Percentiles rank a stretch among this genome's conserved stretches.
phyloP scores from a whole-genome alignment of 2,797 vertebrate species.

The Pampus argenteus region DNA sequence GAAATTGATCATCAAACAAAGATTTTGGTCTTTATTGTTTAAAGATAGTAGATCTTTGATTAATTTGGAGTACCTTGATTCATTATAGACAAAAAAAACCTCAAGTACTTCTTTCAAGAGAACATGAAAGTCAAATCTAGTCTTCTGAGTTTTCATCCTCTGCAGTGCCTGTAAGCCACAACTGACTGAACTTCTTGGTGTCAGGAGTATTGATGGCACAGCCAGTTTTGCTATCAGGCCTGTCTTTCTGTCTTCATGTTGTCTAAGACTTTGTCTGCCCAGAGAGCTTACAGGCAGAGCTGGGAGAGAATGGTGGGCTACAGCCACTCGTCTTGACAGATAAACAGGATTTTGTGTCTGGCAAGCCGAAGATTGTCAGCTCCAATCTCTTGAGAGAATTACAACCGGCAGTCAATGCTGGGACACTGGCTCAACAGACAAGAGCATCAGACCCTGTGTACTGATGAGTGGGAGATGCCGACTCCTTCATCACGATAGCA shows the following conservation, averaged over 20 bases:
- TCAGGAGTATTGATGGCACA: constrained; percentile 48
- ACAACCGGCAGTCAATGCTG: constrained; percentile 75
- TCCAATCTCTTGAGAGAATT: constrained; percentile 82
- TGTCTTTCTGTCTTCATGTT: constrained; percentile 66
- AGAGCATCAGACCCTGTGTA: constrained; percentile 53
- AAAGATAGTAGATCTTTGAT: background rate
- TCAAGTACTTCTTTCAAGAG: constrained; percentile 23
- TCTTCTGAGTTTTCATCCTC: constrained; percentile 26
- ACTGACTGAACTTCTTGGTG: constrained; percentile 45
- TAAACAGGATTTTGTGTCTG: constrained; percentile 84
- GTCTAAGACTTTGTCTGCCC: constrained; percentile 65
- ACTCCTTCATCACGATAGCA: constrained; percentile 58
- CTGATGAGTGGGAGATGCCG: constrained; percentile 54
- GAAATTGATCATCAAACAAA: background rate
- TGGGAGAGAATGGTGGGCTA: constrained; percentile 56
- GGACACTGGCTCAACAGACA: constrained; percentile 68
- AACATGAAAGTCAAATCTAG: constrained; percentile 44
- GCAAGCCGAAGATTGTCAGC: constrained; percentile 77
- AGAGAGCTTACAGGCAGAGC: constrained; percentile 69
- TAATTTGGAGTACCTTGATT: constrained; percentile 13
- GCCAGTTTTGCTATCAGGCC: constrained; percentile 39
- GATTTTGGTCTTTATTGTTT: background rate
- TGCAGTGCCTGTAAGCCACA: constrained; percentile 28
- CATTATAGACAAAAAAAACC: constrained; percentile 32
- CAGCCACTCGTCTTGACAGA: constrained; percentile 74